Base-by-base conservation (phyloP, 92 coral and sea anemone species). In the Plumapathes pennacea region DNA sequence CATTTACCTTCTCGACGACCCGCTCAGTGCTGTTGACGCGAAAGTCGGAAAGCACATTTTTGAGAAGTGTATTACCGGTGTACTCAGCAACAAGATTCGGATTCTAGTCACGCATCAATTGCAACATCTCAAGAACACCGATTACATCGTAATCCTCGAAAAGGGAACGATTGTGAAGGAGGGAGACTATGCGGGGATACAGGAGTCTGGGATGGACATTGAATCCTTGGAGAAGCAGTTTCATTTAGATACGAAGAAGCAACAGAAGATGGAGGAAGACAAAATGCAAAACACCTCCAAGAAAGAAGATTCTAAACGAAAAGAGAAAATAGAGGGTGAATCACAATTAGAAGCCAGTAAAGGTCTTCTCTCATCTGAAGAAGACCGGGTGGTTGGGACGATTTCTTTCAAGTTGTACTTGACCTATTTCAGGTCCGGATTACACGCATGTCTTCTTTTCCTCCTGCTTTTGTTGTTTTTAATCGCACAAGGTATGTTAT, bases 21-120 rank as follows among this genome's bases (percentile, higher is more conserved):
- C 95, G 0, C 83, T 87, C 0, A 87, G 95, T 32, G 95, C 95
- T 5, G 95, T 87, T 4, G 95, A 87, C 46, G 95, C 95, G 4
- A 87, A 87, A 72, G 95, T 87, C 52, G 95, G 95, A 5, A 87
- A 87, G 42, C 95, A 87, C 50, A 87, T 87, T 11, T 87, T 87
- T 63, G 95, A 87, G 68, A 87, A 83, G 9, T 87, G 95, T 55
- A 82, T 87, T 39, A 33, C 83, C 25, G 95, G 89, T 24, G 48
- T 87, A 69, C 73, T 87, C 4, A 64, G 86, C 30, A 58, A 77
- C 60, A 87, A 87, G 60, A 71, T 87, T 44, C 73, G 95, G 8
- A 76, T 87, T 36, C 73, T 87, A 52, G 90, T 87, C 23, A 87
- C 96, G 10, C 96, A 87, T 78, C 96, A 87, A 59, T 69, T 87